These are phyloP conservation scores for Protosalanx chinensis DNA, from an alignment of 2,797 vertebrate genomes.

Conservation along the genomic window DNA sequence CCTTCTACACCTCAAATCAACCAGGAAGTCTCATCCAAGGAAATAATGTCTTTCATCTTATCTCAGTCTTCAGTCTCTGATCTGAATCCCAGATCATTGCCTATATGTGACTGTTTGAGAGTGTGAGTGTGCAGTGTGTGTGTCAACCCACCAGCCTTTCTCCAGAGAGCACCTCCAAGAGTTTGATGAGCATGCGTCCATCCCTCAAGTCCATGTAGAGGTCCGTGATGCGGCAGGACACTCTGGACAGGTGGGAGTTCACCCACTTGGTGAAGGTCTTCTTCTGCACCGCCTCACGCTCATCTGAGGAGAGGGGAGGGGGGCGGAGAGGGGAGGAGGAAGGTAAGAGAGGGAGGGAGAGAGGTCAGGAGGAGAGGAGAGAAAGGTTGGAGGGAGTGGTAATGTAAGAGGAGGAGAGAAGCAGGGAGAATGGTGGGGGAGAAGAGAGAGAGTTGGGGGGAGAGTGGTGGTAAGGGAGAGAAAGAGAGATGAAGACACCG, in stretches of 20 bases:
- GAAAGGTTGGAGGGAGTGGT: not conserved
- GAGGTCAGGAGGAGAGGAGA: not conserved
- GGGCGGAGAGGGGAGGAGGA: not conserved
- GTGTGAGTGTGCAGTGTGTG: not conserved
- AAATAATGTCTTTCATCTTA: not conserved
- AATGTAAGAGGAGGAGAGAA: constrained; percentile 1
- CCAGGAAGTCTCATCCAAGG: no score
- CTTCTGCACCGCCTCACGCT: constrained; percentile 88
- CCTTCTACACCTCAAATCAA: not conserved
- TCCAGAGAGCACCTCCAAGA: constrained; percentile 91
- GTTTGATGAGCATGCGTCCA: constrained; percentile 94
- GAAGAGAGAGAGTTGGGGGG: not conserved
- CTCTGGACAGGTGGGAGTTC: constrained; percentile 83
- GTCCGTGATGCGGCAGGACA: constrained; percentile 85
- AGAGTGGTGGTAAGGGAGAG: not conserved
- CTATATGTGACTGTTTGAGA: not conserved
- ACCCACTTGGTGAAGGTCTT: constrained; percentile 90
- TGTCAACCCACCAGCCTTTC: constrained; percentile 83
- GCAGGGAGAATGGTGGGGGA: not conserved
- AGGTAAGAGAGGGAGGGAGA: not conserved
- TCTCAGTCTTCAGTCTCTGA: not conserved
- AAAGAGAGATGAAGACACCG: not conserved
- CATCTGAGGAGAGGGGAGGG: constrained; percentile 65
- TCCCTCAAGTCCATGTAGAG: constrained; percentile 86
- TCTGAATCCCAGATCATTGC: not conserved